Evolutionary conservation across 53 echinoderm and acorn worm genomes (phyloP), one percentile per base, ranked within the genome.

Genomic region (Echinarachnius parma): DNA sequence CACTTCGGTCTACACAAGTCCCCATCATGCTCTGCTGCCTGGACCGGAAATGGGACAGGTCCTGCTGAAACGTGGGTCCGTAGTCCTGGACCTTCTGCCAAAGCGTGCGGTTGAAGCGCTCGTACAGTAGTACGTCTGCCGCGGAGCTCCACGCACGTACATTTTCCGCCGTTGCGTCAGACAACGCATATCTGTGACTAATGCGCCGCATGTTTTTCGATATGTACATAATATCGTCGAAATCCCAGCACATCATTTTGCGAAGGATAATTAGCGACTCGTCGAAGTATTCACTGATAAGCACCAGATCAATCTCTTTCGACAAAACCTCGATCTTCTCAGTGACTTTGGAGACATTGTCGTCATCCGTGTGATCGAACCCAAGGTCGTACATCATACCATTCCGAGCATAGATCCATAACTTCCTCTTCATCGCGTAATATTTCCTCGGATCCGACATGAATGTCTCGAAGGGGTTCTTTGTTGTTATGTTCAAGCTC

Each of bases 231-330:
- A 84, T 72, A 62, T 79, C 79, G 4, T 84, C 84, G 22, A 48
- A 50, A n/a, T n/a, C n/a, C n/a, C n/a, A n/a, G n/a, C n/a, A n/a
- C n/a, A n/a, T n/a, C n/a, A n/a, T n/a, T n/a, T n/a, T n/a, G n/a
- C n/a, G n/a, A n/a, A n/a, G n/a, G n/a, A n/a, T n/a, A n/a, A n/a
- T n/a, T n/a, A n/a, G n/a, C n/a, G n/a, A n/a, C n/a, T n/a, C n/a
- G n/a, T n/a, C n/a, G n/a, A n/a, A n/a, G n/a, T n/a, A n/a, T 13
- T 52, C 46, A 78, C 84, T 76, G 11, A 86, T 76, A 66, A 86
- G 28, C 16, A 86, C 77, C 11, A 86, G 36, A 60, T 86, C 77
- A 25, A 86, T 64, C 11, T 80, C 66, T 27, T 58, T 8, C 19
- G 54, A 62, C 21, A 86, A 20, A 5, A 48, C 29, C 0, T 46